A percentile compares a stretch with the other conserved stretches of the same genome.
These are phyloP conservation scores for Nixonia krombeini DNA, from an alignment of 1,140 invertebrate genomes.

Conservation along the genomic window DNA sequence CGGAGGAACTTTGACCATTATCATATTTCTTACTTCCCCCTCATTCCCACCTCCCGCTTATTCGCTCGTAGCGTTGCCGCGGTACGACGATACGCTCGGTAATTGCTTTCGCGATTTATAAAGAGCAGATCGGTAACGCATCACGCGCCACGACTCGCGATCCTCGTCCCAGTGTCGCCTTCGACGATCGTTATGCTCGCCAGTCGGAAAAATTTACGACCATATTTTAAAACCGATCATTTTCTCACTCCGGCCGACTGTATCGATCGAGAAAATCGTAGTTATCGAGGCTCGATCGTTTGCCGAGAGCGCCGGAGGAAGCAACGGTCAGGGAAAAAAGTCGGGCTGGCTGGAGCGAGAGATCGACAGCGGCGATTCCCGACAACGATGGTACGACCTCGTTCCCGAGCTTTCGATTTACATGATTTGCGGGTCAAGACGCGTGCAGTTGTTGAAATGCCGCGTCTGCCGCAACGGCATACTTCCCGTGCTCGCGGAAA, in stretches of 20 bases:
- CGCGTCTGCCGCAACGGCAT: conserved; percentile 37
- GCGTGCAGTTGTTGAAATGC: conserved; percentile 35
- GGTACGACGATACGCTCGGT: conserved; percentile 35
- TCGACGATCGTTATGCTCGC: conserved; percentile 13
- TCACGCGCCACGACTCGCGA: neutral
- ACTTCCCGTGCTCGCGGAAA: too few species aligned
- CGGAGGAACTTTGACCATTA: conserved; percentile 47
- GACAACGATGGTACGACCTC: conserved; percentile 9
- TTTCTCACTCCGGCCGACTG: too few species aligned
- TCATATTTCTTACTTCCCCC: conserved; percentile 55
- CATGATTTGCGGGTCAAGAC: conserved; percentile 43
- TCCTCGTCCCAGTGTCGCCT: conserved; percentile 24
- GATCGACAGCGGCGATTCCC: neutral
- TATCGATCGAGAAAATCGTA: too few species aligned
- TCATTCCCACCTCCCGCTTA: conserved; percentile 24
- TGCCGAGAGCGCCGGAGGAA: neutral
- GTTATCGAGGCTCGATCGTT: too few species aligned
- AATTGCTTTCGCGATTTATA: conserved; percentile 55
- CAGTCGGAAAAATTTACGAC: neutral
- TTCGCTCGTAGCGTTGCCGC: conserved; percentile 20
- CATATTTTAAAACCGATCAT: too few species aligned
- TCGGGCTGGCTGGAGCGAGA: neutral
- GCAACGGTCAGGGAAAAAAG: neutral
- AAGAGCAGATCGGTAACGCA: conserved; percentile 49
- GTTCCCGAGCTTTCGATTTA: conserved; percentile 42